Percentiles rank a stretch among this genome's conserved stretches.
phyloP scores from a whole-genome alignment of 2,113 vertebrate genomes.

The Thomomys bottae region DNA sequence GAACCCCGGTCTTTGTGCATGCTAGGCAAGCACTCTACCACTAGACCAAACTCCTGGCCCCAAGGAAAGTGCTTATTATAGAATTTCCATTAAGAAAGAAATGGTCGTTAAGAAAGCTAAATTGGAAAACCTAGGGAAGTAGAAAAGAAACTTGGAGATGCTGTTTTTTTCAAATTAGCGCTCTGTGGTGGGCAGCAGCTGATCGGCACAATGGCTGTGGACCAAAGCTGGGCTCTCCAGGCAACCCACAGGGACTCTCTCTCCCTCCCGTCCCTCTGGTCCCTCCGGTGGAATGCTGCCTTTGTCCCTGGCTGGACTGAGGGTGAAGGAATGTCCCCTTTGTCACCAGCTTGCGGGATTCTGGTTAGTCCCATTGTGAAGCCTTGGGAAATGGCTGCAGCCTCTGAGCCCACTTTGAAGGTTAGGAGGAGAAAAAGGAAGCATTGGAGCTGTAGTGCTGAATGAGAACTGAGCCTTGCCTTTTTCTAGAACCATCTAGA shows the following conservation, averaged over 20 bases:
- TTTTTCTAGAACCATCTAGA: constrained; percentile 22
- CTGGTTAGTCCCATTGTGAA: constrained; percentile 17
- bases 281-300: background rate
- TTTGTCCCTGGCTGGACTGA: constrained; percentile 55
- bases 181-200: background rate
- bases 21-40: too few relatives aligned
- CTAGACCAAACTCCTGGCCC: too few relatives aligned
- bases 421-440: background rate
- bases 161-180: background rate
- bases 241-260: background rate
- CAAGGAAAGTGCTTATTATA: constrained; percentile 6
- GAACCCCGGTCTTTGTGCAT: too few relatives aligned
- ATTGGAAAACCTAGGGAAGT: background rate
- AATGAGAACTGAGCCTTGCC: background rate
- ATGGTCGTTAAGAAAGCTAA: constrained; percentile 14
- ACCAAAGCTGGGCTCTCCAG: constrained; percentile 47
- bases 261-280: too few relatives aligned
- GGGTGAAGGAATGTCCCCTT: constrained; percentile 34
- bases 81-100: constrained; percentile 45
- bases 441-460: background rate
- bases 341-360: background rate
- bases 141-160: background rate
- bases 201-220: background rate
- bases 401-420: constrained; percentile 6
- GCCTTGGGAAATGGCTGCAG: background rate